Base-by-base conservation (phyloP, 2,888 invertebrate genomes). In the Zygogramma bicolorata region DNA sequence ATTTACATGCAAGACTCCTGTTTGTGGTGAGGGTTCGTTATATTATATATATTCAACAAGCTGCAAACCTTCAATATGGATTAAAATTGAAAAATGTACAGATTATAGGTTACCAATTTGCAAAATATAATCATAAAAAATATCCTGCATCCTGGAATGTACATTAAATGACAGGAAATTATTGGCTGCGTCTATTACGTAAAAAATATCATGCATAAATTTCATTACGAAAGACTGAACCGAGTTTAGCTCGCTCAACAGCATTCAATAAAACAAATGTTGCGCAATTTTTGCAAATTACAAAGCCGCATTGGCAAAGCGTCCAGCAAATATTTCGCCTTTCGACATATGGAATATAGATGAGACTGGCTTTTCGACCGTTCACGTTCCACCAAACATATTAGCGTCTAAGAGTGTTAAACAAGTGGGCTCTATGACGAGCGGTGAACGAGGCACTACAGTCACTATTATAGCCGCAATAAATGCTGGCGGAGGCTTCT, bases 381-480 rank as follows among this genome's bases (percentile, higher is more conserved):
- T 46, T 18, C 42, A 46, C 18, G 42, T 46, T 18, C 18, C 42
- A 18, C 42, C 18, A 46, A 46, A 46, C 2, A 46, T 18, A 18
- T 46, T 46, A 46, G 82, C 81, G 66, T 71, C 78, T 34, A 78
- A 78, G 73, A 79, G 80, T 13, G 71, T 59, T 34, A 81, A 81
- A 72, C 81, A 81, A 77, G 74, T 82, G 20, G 79, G 78, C 22
- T 20, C 38, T 15, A 72, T 77, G 29, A 74, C 75, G 13, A 74
- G 73, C 5, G 80, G 69, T 7, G 80, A 81, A 68, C 61, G 79
- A n/a, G 79, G 77, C 27, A 20, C n/a, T 25, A 72, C 72, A 38
- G 70, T 79, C 5, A 81, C 80, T 27, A 74, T 78, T 66, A 74
- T 79, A 53, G 73, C 70, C 8, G 71, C 75, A 49, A 70, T 81